These are phyloP conservation scores for Machaerirhynchus nigripectus DNA, from an alignment of 2,113 vertebrate genomes.

Conservation along the genomic window DNA sequence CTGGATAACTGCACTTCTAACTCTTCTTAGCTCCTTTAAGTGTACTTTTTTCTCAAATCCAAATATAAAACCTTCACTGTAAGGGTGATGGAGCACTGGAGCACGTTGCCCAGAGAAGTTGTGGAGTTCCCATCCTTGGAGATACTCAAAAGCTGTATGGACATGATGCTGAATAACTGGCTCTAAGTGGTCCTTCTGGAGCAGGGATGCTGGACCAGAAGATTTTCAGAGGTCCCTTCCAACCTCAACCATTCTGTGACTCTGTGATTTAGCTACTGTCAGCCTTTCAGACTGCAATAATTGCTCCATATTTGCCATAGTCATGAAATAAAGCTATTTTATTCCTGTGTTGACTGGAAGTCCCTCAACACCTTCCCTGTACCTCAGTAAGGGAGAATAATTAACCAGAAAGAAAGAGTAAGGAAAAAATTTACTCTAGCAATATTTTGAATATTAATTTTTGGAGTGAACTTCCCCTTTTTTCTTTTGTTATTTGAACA, in stretches of 20 bases:
- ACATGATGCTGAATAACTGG: fast-evolving
- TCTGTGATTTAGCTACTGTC: neutral
- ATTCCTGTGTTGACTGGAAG: neutral
- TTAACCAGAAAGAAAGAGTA: neutral
- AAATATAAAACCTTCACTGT: neutral
- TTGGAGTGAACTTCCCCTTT: neutral
- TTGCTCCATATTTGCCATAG: neutral
- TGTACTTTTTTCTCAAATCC: neutral
- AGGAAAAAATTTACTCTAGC: neutral
- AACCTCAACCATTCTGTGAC: neutral
- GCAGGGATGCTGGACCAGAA: neutral
- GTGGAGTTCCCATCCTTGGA: neutral
- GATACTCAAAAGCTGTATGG: neutral
- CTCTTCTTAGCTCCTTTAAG: neutral
- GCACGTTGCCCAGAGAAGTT: neutral
- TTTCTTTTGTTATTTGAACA: neutral
- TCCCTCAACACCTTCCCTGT: neutral
- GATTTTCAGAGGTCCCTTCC: neutral
- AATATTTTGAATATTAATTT: neutral
- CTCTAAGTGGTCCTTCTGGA: neutral
- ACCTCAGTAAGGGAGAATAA: neutral
- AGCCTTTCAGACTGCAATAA: neutral
- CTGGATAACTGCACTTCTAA: neutral
- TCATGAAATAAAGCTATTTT: neutral
- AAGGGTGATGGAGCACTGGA: neutral